A percentile compares a stretch with the other conserved stretches of the same genome.
Conservation (phyloP, 1,140 invertebrate species). For the Calliphora vicina region DNA sequence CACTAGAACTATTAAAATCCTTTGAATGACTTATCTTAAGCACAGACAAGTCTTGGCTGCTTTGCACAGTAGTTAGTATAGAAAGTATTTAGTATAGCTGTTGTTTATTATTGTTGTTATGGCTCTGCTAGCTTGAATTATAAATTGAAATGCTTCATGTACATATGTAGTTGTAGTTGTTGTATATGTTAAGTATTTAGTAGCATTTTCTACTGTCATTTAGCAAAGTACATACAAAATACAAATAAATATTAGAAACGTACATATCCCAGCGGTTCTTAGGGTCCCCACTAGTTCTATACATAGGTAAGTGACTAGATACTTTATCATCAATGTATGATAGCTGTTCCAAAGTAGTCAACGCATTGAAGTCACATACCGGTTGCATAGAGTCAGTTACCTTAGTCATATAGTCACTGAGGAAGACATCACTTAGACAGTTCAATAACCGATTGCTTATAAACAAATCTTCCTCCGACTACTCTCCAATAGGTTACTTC, state of each 20-base stretch:
- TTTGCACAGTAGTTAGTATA: background rate
- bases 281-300: too few relatives aligned
- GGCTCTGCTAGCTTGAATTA: background rate
- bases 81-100: background rate
- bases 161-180: background rate
- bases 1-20: background rate
- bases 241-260: background rate
- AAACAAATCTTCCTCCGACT: too few relatives aligned
- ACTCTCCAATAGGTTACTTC: too few relatives aligned
- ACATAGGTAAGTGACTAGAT: too few relatives aligned
- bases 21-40: conserved; percentile 5
- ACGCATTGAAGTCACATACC: too few relatives aligned
- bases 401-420: too few relatives aligned
- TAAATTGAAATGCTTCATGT: background rate
- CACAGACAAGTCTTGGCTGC: background rate
- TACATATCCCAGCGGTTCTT: background rate
- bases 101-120: background rate
- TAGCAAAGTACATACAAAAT: background rate
- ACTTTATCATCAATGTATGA: too few relatives aligned
- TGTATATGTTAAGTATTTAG: background rate
- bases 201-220: background rate
- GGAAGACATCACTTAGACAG: too few relatives aligned
- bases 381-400: too few relatives aligned
- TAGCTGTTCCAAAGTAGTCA: too few relatives aligned
- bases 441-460: too few relatives aligned